A percentile compares a stretch with the other conserved stretches of the same genome.
These are phyloP conservation scores for Bombus pyrosoma DNA, from an alignment of 1,140 invertebrate genomes.

Conservation along the genomic window DNA sequence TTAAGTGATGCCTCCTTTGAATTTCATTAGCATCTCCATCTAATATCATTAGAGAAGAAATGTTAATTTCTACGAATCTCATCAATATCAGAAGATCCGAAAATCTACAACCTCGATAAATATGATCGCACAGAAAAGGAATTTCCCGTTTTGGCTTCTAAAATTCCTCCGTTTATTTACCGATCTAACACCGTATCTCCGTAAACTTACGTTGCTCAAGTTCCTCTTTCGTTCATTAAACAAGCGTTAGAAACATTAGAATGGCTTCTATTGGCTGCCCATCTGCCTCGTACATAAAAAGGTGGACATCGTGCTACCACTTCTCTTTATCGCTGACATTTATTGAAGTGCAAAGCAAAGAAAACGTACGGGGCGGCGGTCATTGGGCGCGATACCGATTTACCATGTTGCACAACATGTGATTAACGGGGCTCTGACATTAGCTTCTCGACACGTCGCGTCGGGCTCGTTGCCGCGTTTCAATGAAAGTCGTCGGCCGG, in stretches of 20 bases:
- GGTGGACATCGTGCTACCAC: neutral
- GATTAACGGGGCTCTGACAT: slow-evolving; percentile 31
- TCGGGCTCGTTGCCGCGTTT: neutral
- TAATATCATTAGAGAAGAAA: neutral
- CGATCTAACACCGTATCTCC: neutral
- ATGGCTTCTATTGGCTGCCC: neutral
- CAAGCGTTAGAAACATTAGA: neutral
- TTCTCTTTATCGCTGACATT: neutral
- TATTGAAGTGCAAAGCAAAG: slow-evolving; percentile 7
- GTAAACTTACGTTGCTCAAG: neutral
- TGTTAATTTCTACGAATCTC: neutral
- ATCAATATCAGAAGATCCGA: neutral
- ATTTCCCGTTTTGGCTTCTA: fast-evolving
- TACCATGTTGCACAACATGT: slow-evolving; percentile 21
- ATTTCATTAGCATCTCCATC: neutral
- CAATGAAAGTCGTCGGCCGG: neutral
- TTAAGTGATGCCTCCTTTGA: fast-evolving
- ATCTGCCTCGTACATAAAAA: neutral
- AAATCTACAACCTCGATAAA: neutral
- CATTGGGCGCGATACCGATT: slow-evolving; percentile 12
- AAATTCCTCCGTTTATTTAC: neutral
- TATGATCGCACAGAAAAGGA: neutral
- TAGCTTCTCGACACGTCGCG: neutral
- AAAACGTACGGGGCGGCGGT: neutral
- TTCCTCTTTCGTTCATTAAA: neutral